Percentiles rank a stretch among this genome's conserved stretches.
Conservation (phyloP, 2,888 invertebrate species). For the Teleiodes luculella region DNA sequence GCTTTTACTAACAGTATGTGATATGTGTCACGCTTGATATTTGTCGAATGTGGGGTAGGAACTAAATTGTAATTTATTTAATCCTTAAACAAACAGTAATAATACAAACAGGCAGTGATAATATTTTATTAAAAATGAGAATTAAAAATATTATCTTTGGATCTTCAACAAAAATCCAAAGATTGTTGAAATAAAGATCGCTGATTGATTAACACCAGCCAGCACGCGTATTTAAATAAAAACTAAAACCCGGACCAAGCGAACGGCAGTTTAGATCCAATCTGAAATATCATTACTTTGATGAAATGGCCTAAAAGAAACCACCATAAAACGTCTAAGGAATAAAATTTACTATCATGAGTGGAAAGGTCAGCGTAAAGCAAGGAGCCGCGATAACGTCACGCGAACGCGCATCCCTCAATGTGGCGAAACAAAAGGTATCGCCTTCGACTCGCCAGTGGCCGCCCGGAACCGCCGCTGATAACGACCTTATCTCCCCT, state of each 20-base stretch:
- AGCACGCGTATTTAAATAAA: slow-evolving; percentile 1
- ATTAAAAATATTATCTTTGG: too few species aligned
- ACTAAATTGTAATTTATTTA: too few species aligned
- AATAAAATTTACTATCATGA: slow-evolving; percentile 69
- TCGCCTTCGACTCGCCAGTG: slow-evolving; percentile 73
- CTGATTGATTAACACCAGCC: too few species aligned
- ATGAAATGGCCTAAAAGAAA: slow-evolving; percentile 44
- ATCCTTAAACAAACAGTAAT: too few species aligned
- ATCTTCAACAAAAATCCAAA: too few species aligned
- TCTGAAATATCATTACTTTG: slow-evolving; percentile 47
- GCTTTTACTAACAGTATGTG: too few species aligned
- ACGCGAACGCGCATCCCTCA: slow-evolving; percentile 72
- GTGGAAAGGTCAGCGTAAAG: slow-evolving; percentile 67
- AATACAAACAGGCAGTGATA: too few species aligned
- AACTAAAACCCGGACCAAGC: slow-evolving; percentile 8
- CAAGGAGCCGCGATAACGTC: slow-evolving; percentile 68
- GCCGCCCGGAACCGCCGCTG: slow-evolving; percentile 59
- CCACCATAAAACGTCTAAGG: slow-evolving; percentile 59
- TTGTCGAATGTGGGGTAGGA: too few species aligned
- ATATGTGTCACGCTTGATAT: too few species aligned
- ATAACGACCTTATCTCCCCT: slow-evolving; percentile 73
- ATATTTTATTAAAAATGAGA: too few species aligned
- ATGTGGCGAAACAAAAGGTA: slow-evolving; percentile 75
- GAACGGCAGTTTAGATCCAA: slow-evolving; percentile 36
- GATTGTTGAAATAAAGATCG: too few species aligned